Percentiles rank a stretch among this genome's conserved stretches.
These are phyloP conservation scores for Drosophila tsacasi DNA, from an alignment of 1,140 invertebrate genomes.

Conservation along the genomic window DNA sequence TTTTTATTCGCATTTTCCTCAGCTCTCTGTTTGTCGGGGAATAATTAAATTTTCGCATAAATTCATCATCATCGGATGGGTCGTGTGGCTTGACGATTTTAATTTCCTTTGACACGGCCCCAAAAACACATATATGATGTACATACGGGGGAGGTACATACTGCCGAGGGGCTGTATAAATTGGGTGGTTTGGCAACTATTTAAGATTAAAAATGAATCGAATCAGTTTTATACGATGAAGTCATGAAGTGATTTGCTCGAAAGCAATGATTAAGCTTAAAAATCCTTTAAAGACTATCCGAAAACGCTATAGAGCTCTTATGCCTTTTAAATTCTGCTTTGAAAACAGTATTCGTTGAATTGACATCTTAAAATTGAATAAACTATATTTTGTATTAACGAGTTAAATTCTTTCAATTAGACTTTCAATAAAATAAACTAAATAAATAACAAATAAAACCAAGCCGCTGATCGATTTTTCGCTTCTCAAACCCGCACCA, in stretches of 20 bases:
- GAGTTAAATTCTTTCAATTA: too few relatives aligned
- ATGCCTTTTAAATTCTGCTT: too few relatives aligned
- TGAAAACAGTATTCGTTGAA: not conserved
- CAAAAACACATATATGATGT: slow-evolving; percentile 17
- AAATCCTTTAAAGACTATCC: not conserved
- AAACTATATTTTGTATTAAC: too few relatives aligned
- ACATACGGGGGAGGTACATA: not conserved
- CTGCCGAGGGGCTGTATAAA: slow-evolving; percentile 9
- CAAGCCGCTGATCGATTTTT: not conserved
- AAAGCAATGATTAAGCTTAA: not conserved
- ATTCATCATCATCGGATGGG: slow-evolving; percentile 74
- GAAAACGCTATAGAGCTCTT: not conserved
- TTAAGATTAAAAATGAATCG: slow-evolving; percentile 8
- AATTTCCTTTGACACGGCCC: slow-evolving; percentile 73
- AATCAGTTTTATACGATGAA: slow-evolving; percentile 13
- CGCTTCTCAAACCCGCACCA: not conserved
- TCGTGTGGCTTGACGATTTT: slow-evolving; percentile 59
- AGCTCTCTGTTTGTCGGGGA: slow-evolving; percentile 65
- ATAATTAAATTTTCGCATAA: slow-evolving; percentile 82
- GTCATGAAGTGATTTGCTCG: not conserved
- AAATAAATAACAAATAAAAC: not conserved
- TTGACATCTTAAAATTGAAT: not conserved
- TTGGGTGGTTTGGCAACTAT: slow-evolving; percentile 11
- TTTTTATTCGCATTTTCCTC: slow-evolving; percentile 58
- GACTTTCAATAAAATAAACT: not conserved